phyloP scores from a whole-genome alignment of 2,888 invertebrate genomes.

The Drosophila longiperda region DNA sequence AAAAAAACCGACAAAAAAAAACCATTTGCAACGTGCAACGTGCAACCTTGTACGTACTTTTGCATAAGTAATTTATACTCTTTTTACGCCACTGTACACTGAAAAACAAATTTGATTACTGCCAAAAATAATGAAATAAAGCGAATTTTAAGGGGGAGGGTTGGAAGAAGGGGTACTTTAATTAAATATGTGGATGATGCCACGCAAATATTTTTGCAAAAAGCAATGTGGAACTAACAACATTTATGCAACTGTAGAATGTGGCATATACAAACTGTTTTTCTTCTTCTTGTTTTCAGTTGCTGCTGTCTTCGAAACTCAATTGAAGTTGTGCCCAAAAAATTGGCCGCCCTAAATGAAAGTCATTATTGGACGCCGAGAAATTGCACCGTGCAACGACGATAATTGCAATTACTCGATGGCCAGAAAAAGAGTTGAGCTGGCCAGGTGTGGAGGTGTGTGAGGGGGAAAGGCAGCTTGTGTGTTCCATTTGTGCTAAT shows the following conservation, averaged over 20 bases:
- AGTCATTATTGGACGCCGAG: conserved; percentile 40
- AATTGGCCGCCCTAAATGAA: conserved; percentile 59
- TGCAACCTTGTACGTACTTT: neutral
- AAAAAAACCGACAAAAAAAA: no score
- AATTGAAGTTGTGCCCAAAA: conserved; percentile 75
- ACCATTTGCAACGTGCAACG: neutral
- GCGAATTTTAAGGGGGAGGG: neutral
- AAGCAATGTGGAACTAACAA: conserved; percentile 32
- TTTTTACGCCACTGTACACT: neutral
- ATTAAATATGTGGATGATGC: neutral
- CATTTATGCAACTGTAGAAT: conserved; percentile 44
- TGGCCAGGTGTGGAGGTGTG: no score
- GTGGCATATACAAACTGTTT: conserved; percentile 38
- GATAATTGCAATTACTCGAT: conserved; percentile 73
- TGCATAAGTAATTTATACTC: neutral
- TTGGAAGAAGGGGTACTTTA: neutral
- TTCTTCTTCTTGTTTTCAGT: neutral
- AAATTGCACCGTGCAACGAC: conserved; percentile 58
- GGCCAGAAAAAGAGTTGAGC: neutral
- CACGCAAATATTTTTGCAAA: conserved; percentile 37
- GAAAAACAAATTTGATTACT: neutral
- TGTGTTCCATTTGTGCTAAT: conserved; percentile 15
- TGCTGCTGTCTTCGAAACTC: conserved; percentile 52
- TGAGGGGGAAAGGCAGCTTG: conserved; percentile 4
- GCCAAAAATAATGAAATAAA: neutral